Conservation (phyloP, 2,113 vertebrate species). For the Silurus glanis region DNA sequence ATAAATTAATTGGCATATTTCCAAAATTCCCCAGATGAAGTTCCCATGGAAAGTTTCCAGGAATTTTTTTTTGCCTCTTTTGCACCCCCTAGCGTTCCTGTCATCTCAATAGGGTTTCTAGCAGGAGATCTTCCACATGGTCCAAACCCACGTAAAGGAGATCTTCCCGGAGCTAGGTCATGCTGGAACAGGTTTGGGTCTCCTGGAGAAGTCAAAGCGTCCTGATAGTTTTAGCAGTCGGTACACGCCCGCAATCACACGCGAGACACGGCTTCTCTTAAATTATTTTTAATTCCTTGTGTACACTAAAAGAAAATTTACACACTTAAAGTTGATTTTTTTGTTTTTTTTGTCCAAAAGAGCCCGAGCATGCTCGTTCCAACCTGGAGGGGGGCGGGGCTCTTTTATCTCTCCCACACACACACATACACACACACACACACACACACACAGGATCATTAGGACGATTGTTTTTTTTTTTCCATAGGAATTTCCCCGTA, state of each 20-base stretch:
- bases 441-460: slow-evolving; percentile 27
- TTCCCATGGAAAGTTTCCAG: too few species aligned
- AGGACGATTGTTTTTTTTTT: slow-evolving; percentile 80
- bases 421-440: slow-evolving; percentile 23
- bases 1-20: too few species aligned
- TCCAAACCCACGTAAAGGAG: too few species aligned
- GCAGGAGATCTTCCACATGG: too few species aligned
- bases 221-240: too few species aligned
- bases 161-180: too few species aligned
- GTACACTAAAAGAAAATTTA: slow-evolving; percentile 99
- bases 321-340: slow-evolving; percentile 78
- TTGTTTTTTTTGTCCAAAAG: slow-evolving; percentile 64
- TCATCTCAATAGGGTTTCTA: too few species aligned
- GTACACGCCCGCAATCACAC: not conserved
- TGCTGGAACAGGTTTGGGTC: too few species aligned
- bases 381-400: slow-evolving; percentile 75
- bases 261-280: slow-evolving; percentile 75
- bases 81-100: too few species aligned
- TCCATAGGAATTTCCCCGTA: slow-evolving; percentile 95
- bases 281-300: slow-evolving; percentile 96
- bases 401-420: slow-evolving; percentile 65
- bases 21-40: too few species aligned
- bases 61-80: too few species aligned
- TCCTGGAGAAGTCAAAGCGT: too few species aligned
- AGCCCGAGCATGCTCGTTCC: slow-evolving; percentile 87